Conservation (phyloP, 2,888 invertebrate species). For the Trichopria drosophilae region DNA sequence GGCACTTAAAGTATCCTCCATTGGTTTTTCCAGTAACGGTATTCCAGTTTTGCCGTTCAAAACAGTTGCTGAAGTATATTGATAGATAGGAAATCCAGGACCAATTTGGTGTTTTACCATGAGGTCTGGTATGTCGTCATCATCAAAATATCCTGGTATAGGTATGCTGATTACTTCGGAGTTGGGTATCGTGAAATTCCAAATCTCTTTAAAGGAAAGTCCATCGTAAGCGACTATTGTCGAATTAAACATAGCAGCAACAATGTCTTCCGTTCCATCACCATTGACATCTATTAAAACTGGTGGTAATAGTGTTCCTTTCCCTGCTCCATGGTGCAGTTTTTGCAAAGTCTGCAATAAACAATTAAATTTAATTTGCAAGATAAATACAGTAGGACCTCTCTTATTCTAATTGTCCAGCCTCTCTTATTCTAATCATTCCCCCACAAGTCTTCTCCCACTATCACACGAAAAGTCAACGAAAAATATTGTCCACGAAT, state of each 20-base stretch:
- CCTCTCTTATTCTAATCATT: no score
- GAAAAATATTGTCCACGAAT: no score
- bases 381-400: no score
- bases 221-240: slow-evolving; percentile 75
- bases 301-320: slow-evolving; percentile 70
- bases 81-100: slow-evolving; percentile 73
- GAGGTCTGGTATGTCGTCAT: slow-evolving; percentile 77
- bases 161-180: slow-evolving; percentile 76
- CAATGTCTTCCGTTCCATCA: slow-evolving; percentile 72
- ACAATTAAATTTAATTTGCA: slow-evolving; percentile 10
- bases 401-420: no score
- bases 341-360: slow-evolving; percentile 60
- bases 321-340: slow-evolving; percentile 64
- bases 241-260: slow-evolving; percentile 73
- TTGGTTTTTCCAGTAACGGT: slow-evolving; percentile 63
- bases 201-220: slow-evolving; percentile 66
- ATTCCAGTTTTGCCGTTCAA: slow-evolving; percentile 66
- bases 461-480: no score
- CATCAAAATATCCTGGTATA: slow-evolving; percentile 77
- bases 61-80: slow-evolving; percentile 68
- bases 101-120: slow-evolving; percentile 73
- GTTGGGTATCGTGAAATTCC: slow-evolving; percentile 71
- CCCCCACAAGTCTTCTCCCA: no score
- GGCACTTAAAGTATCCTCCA: slow-evolving; percentile 65
- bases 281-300: slow-evolving; percentile 72